phyloP scores from a whole-genome alignment of 2,797 vertebrate species.

The Apodemus agrarius region DNA sequence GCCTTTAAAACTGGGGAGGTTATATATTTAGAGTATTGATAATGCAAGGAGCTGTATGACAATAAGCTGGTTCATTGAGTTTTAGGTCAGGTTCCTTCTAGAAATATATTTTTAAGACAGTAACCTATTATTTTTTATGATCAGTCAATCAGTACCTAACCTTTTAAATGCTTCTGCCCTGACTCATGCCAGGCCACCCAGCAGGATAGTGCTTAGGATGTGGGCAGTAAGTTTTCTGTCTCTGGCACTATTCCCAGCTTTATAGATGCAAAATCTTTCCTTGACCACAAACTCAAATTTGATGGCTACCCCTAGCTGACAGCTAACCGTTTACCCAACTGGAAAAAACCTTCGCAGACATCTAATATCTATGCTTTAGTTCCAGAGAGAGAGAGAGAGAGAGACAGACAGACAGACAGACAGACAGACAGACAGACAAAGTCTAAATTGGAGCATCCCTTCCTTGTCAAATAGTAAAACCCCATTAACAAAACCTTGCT shows the following conservation, averaged over 20 bases:
- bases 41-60: not conserved
- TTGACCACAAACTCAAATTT: not conserved
- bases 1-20: not conserved
- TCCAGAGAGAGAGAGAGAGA: too few relatives aligned
- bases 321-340: not conserved
- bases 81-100: not conserved
- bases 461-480: not conserved
- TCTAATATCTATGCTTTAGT: not conserved
- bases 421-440: too few relatives aligned
- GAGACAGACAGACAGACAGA: too few relatives aligned
- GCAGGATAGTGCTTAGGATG: too few relatives aligned
- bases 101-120: not conserved
- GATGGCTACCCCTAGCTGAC: fast-evolving
- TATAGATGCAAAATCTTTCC: not conserved
- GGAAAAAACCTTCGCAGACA: not conserved
- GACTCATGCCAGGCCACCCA: not conserved
- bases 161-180: not conserved
- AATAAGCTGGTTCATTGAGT: not conserved
- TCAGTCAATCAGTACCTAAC: not conserved
- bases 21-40: not conserved
- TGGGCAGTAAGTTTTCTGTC: not conserved
- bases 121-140: not conserved
- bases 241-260: not conserved
- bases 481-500: too few relatives aligned
- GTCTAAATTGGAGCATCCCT: not conserved